Base-by-base conservation (phyloP, 2,888 invertebrate species). In the Pristionchus maxplancki region DNA sequence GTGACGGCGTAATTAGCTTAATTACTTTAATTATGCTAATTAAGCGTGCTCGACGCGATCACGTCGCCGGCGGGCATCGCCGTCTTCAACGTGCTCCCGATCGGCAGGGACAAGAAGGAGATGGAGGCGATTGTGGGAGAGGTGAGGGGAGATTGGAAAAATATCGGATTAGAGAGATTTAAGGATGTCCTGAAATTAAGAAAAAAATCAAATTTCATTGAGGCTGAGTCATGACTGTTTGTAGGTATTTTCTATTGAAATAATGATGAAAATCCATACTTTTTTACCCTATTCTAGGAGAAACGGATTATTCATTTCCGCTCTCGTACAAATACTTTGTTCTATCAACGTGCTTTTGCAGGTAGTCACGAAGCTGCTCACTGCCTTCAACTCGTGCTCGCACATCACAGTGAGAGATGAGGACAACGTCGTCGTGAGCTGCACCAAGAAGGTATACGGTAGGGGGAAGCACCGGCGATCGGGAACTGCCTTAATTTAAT, bases 361-460 rank as follows among this genome's bases (percentile, higher is more conserved):
- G 86, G 86, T 71, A 15, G 71, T 71, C 50, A 50, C 67, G 24
- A 53, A 44, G 28, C 86, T 87, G 71, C 86, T 48, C 24, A 48
- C 48, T 2, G 71, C 48, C 20, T 71, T 87, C 50, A 67, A 67
- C n/a, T 48, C 86, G 78, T 88, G 88, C 81, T 50, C 64, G 31
- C 81, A 40, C 1, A 34, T 88, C 28, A 64, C 78, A 1, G 81
- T 88, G 17, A 15, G 28, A 34, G 40, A 78, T 13, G 88, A 88
- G 81, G 40, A 40, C 28, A 88, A 88, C 44, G 88, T 81, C 40
- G 81, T 88, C 48, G 88, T 88, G 58, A 44, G 78, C n/a, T 88
- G 88, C 81, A 78, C 81, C 34, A 78, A 71, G 50, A 87, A 87
- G 86, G 86, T 87, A n/a, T n/a, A 87, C 71, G 86, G 50, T 85